phyloP scores from a whole-genome alignment of 1,140 invertebrate genomes.

The Marisa cornuarietis region DNA sequence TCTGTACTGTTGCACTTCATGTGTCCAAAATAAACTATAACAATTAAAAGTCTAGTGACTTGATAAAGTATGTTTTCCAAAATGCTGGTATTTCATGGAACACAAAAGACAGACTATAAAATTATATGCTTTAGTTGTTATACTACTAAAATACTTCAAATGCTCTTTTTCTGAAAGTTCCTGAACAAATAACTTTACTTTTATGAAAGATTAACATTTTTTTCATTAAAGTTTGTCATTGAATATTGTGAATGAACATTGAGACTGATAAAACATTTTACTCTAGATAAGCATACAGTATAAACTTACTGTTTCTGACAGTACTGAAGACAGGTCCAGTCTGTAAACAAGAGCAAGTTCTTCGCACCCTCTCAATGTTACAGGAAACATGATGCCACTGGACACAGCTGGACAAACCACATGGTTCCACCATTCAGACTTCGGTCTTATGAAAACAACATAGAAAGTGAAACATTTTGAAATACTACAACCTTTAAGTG shows the following conservation, averaged over 20 bases:
- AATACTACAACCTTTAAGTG: not conserved
- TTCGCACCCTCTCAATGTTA: conserved; percentile 17
- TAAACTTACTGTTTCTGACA: conserved; percentile 25
- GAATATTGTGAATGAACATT: not conserved
- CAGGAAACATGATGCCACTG: conserved; percentile 5
- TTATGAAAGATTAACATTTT: not conserved
- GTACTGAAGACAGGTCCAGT: conserved; percentile 24
- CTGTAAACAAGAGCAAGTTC: conserved; percentile 27
- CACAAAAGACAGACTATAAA: too few species aligned
- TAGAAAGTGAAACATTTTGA: not conserved
- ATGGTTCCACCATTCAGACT: not conserved
- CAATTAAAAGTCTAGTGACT: too few species aligned
- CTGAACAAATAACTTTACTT: too few species aligned
- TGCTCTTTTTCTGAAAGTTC: too few species aligned
- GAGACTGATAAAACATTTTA: not conserved
- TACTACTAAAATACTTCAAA: too few species aligned
- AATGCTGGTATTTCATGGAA: too few species aligned
- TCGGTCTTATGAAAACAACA: not conserved
- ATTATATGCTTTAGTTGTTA: too few species aligned
- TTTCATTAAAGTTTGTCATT: not conserved
- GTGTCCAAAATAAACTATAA: too few species aligned
- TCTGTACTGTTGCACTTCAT: too few species aligned
- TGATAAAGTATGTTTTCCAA: too few species aligned
- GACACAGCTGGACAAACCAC: conserved; percentile 13
- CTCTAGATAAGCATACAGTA: not conserved